Percentiles rank a stretch among this genome's conserved stretches.
Conservation (phyloP, 2,888 invertebrate species). For the Amblyjoppa fuscipennis region DNA sequence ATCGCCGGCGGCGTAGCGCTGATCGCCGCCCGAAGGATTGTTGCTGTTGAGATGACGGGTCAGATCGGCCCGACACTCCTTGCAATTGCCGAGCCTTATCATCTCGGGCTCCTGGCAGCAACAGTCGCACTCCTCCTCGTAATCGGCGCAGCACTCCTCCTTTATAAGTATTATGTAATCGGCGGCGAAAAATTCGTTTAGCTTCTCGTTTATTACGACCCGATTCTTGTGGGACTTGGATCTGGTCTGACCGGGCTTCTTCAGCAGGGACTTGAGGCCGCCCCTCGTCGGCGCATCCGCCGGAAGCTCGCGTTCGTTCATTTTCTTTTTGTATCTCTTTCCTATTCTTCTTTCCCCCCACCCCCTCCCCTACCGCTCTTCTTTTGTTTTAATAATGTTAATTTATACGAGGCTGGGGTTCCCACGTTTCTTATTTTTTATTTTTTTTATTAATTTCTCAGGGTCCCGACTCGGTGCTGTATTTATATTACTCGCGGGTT, state of each 20-base stretch:
- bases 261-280: constrained; percentile 90
- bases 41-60: constrained; percentile 84
- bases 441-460: background rate
- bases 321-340: constrained; percentile 43
- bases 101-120: constrained; percentile 91
- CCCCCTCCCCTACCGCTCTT: background rate
- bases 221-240: constrained; percentile 89
- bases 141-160: constrained; percentile 94
- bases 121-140: constrained; percentile 90
- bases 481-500: background rate
- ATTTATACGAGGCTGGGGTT: constrained; percentile 2
- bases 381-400: background rate
- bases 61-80: constrained; percentile 83
- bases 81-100: constrained; percentile 88
- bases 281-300: constrained; percentile 79
- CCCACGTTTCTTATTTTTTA: constrained; percentile 44
- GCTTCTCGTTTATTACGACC: constrained; percentile 95
- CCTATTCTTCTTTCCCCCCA: background rate
- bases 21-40: constrained; percentile 68
- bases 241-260: constrained; percentile 90
- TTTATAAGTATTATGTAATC: constrained; percentile 96
- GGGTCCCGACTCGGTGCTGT: background rate
- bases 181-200: constrained; percentile 96
- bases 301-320: constrained; percentile 71
- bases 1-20: constrained; percentile 76